A percentile compares a stretch with the other conserved stretches of the same genome.
phyloP scores from a whole-genome alignment of 2,113 vertebrate genomes.

The Aythya baeri region DNA sequence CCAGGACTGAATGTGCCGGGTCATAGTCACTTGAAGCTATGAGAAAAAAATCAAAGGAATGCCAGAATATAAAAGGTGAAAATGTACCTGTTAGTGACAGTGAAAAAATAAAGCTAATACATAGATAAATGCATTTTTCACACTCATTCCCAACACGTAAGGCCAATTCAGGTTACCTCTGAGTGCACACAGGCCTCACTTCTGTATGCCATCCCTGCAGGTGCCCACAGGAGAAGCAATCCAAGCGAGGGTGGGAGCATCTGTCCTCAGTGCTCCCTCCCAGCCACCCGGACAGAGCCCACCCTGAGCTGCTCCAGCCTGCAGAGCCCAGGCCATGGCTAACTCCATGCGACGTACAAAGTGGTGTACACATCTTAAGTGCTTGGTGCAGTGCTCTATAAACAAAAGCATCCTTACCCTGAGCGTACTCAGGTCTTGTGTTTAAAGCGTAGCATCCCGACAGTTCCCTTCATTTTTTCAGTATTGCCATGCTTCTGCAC shows the following conservation, averaged over 20 bases:
- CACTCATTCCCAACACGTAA: neutral
- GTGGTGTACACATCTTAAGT: accelerated
- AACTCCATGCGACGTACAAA: accelerated
- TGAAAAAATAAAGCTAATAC: neutral
- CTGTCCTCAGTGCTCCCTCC: neutral
- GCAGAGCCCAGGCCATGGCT: accelerated
- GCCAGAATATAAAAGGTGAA: neutral
- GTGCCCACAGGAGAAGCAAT: too few relatives aligned
- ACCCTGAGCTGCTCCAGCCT: neutral
- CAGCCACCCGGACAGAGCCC: too few relatives aligned
- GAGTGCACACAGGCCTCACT: neutral
- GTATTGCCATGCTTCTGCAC: neutral
- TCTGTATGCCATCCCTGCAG: neutral
- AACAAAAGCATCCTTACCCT: neutral
- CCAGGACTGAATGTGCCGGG: neutral
- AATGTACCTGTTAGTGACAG: neutral
- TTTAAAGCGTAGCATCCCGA: accelerated
- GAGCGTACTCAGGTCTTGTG: neutral
- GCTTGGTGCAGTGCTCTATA: neutral
- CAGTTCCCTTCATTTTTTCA: accelerated
- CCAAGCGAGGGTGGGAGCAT: accelerated
- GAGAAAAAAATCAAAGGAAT: neutral
- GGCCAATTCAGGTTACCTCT: accelerated
- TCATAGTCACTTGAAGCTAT: neutral
- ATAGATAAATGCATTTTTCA: neutral